phyloP scores from a whole-genome alignment of 1,140 invertebrate species.

The Propsilocerus akamusi region DNA sequence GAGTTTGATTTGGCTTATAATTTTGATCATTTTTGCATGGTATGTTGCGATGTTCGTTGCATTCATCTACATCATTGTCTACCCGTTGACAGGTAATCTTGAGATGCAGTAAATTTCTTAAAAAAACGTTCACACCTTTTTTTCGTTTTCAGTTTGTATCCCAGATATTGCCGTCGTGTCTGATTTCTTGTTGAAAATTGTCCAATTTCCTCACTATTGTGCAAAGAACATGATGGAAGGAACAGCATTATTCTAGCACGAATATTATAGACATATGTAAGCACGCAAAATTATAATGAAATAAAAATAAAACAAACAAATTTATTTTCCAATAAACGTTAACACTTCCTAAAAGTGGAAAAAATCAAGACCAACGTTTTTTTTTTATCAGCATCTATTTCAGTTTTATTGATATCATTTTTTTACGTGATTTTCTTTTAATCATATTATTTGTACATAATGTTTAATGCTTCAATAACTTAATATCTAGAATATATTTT shows the following conservation, averaged over 20 bases:
- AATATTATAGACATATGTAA: neutral
- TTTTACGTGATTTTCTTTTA: neutral
- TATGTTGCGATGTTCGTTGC: slow-evolving; percentile 55
- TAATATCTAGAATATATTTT: too few relatives aligned
- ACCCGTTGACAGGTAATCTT: slow-evolving; percentile 47
- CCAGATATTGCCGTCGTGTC: too few relatives aligned
- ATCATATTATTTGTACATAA: too few relatives aligned
- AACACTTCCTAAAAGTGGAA: neutral
- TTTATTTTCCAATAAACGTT: neutral
- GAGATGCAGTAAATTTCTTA: slow-evolving; percentile 27
- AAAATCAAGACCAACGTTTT: neutral
- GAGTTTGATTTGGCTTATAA: slow-evolving; percentile 57
- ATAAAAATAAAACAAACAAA: neutral
- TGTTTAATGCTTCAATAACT: too few relatives aligned
- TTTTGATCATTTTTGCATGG: slow-evolving; percentile 55
- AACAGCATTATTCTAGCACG: slow-evolving; percentile 10
- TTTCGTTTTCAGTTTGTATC: slow-evolving; percentile 34
- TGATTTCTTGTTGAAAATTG: slow-evolving; percentile 42
- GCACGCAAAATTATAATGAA: neutral
- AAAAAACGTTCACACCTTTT: slow-evolving; percentile 6
- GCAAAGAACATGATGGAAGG: slow-evolving; percentile 43
- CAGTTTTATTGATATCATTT: neutral
- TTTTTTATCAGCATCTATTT: neutral
- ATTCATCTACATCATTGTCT: slow-evolving; percentile 48
- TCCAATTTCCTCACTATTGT: slow-evolving; percentile 48